A percentile compares a stretch with the other conserved stretches of the same genome.
These are phyloP conservation scores for Neolamprologus variostigma DNA, from an alignment of 2,113 vertebrate species.

Conservation along the genomic window DNA sequence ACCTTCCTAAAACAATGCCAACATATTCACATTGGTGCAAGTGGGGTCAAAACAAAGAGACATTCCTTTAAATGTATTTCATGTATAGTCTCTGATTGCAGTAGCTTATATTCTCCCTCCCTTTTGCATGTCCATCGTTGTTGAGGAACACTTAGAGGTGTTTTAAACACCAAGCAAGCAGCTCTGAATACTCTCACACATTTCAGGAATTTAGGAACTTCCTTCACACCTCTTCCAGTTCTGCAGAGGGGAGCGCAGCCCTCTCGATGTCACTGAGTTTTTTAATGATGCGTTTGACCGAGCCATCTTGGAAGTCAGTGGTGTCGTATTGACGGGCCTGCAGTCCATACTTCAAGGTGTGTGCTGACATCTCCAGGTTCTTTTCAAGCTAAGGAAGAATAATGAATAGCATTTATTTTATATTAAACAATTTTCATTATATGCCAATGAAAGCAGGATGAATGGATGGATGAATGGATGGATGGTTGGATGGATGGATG, in stretches of 20 bases:
- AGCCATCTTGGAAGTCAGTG: conserved; percentile 80
- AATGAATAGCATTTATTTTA: background rate
- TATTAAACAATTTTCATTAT: background rate
- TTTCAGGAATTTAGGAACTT: background rate
- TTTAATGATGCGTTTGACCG: conserved; percentile 77
- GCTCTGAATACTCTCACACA: background rate
- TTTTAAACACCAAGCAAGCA: background rate
- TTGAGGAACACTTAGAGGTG: background rate
- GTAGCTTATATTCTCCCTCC: background rate
- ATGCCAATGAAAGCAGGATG: background rate
- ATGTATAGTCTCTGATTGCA: background rate
- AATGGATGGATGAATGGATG: background rate
- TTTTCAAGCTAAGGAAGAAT: conserved; percentile 76
- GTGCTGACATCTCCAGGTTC: conserved; percentile 80
- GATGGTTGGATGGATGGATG: background rate
- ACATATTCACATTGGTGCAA: background rate
- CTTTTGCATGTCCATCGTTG: background rate
- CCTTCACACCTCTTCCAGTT: conserved; percentile 83
- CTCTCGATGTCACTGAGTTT: conserved; percentile 87
- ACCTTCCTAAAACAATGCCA: background rate
- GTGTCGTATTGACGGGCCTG: conserved; percentile 80
- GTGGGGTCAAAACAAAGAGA: background rate
- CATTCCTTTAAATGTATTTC: background rate
- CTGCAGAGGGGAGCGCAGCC: conserved; percentile 69
- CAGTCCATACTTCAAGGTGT: conserved; percentile 78